A percentile compares a stretch with the other conserved stretches of the same genome.
phyloP scores from a whole-genome alignment of 2,888 invertebrate species.

The Pharmacophagus antenor region DNA sequence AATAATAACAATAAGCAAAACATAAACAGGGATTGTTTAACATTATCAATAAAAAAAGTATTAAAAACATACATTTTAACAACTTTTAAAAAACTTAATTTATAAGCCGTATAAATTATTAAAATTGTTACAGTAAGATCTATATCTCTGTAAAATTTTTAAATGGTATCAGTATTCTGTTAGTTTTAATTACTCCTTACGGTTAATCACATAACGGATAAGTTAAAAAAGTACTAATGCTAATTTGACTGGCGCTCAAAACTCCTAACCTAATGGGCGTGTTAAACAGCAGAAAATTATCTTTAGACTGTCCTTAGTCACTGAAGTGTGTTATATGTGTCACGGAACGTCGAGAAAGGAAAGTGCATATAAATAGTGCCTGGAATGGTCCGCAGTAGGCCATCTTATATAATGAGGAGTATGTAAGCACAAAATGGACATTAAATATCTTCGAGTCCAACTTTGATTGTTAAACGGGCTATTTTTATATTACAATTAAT shows the following conservation, averaged over 20 bases:
- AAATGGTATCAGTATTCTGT: constrained; percentile 17
- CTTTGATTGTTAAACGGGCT: no score
- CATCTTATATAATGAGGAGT: constrained; percentile 65
- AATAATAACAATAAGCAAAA: not conserved
- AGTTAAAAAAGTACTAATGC: constrained; percentile 37
- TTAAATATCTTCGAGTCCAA: constrained; percentile 45
- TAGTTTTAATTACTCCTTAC: constrained; percentile 30
- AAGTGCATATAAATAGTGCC: constrained; percentile 70
- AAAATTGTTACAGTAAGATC: not conserved
- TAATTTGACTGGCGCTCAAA: constrained; percentile 38
- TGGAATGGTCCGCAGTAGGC: constrained; percentile 54
- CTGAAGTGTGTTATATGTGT: constrained; percentile 65
- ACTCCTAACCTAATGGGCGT: constrained; percentile 34
- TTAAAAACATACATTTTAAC: not conserved
- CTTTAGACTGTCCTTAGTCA: constrained; percentile 62
- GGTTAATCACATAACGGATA: constrained; percentile 33
- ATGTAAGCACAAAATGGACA: constrained; percentile 69
- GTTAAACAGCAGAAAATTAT: constrained; percentile 47
- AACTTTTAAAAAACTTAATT: not conserved
- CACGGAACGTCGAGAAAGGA: constrained; percentile 63
- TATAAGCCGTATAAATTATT: no score
- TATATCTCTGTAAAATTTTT: not conserved
- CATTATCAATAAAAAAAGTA: not conserved
- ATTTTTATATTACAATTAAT: no score
- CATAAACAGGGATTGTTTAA: not conserved